Evolutionary conservation across 2,797 vertebrate species (phyloP), one percentile per base, ranked within the genome.

Genomic region (Lates japonicus): DNA sequence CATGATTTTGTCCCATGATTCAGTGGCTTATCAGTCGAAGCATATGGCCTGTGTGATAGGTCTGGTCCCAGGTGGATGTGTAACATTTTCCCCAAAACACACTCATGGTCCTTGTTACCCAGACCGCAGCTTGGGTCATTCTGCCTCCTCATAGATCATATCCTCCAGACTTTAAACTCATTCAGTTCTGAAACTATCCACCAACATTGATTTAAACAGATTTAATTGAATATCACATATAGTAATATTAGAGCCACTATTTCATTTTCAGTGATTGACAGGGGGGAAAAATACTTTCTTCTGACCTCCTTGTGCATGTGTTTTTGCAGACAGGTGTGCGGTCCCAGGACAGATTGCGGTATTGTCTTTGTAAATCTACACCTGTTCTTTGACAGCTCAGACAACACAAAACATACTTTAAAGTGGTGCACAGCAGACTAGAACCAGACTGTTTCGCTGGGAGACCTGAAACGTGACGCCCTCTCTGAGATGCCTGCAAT

Each of bases 381-480:
- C 91, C 78, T 84, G 72, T 73, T 88, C 84, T 69, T 1, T 82
- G 85, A 87, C 86, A 87, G 83, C 84, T 74, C 87, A 88, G 87
- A 92, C 88, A 76, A 92, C 89, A 91, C 86, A 92, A 87, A 89
- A 87, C 86, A 91, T 7, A 80, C 71, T 85, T 81, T 65, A 76
- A 87, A 89, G 85, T 48, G 52, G 44, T 82, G 80, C 78, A 79
- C 58, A 42, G 64, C 49, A 68, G 86, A 89, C 63, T 41, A 62
- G 74, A 86, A 71, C 63, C 87, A 86, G 83, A 85, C 80, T 33
- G 63, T 65, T 77, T 60, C 11, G 9, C 77, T 75, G 33, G 51
- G 65, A 76, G 86, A 72, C 57, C 78, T 81, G 92, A 90, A 91
- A 94, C 29, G 70, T 79, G 90, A 93, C 11, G 75, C 90, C 80